Percentiles rank a stretch among this genome's conserved stretches.
Evolutionary conservation across 2,888 invertebrate species (phyloP).

Genomic region (Tyria jacobaeae): DNA sequence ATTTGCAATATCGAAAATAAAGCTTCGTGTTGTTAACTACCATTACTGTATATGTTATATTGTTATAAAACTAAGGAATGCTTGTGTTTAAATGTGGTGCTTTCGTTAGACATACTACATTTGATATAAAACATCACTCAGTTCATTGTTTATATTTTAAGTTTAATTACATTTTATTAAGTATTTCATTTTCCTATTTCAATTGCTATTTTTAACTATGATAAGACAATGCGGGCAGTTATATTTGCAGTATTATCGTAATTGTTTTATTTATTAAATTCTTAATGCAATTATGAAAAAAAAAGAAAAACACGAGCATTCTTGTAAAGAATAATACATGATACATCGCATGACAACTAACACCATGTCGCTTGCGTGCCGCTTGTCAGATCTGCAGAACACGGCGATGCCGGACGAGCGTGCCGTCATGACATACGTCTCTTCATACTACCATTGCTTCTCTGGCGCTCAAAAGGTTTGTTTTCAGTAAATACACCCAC

Average conservation of each 20-base stretch:
- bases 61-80: conserved; percentile 57
- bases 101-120: conserved; percentile 28
- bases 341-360: conserved; percentile 80
- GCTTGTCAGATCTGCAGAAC: conserved; percentile 96
- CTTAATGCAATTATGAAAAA: background rate
- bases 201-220: conserved; percentile 41
- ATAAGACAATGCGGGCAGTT: conserved; percentile 49
- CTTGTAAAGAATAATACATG: conserved; percentile 54
- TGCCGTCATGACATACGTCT: conserved; percentile 99
- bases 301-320: conserved; percentile 59
- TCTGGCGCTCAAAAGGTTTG: conserved; percentile 99
- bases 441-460: conserved; percentile 99
- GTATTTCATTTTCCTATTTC: conserved; percentile 52
- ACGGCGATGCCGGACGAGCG: conserved; percentile 99
- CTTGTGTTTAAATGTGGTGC: conserved; percentile 58
- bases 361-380: conserved; percentile 80
- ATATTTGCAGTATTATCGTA: conserved; percentile 23
- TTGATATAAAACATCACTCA: conserved; percentile 30
- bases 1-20: conserved; percentile 32
- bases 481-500: conserved; percentile 50
- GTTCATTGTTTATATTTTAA: conserved; percentile 35
- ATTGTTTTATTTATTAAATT: conserved; percentile 4
- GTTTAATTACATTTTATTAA: conserved; percentile 42
- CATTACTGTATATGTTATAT: conserved; percentile 50
- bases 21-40: conserved; percentile 71